These are phyloP conservation scores for Diuraphis noxia DNA, from an alignment of 1,140 invertebrate species.

Conservation along the genomic window DNA sequence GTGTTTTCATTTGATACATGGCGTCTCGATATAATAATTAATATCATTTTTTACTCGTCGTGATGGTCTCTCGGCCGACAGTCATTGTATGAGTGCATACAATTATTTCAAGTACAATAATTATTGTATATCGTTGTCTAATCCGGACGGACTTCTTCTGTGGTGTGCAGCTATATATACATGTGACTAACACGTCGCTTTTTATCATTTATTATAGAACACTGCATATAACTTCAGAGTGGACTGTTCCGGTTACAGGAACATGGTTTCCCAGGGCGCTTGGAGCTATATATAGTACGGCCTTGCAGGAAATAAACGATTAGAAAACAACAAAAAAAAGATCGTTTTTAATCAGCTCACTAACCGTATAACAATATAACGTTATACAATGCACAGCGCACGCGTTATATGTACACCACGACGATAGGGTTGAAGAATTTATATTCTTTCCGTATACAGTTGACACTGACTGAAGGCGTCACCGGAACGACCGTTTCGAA, in stretches of 20 bases:
- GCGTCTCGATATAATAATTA: no score
- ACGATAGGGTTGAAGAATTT: not conserved
- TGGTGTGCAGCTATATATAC: no score
- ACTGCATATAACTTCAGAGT: not conserved
- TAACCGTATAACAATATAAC: not conserved
- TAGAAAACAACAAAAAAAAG: not conserved
- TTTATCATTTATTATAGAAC: no score
- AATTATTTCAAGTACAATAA: no score
- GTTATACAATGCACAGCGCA: not conserved
- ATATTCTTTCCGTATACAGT: not conserved
- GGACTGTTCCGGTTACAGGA: not conserved
- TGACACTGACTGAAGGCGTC: slow-evolving; percentile 45
- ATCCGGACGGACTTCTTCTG: no score
- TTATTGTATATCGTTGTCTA: no score
- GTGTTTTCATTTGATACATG: no score
- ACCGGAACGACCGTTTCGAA: slow-evolving; percentile 29
- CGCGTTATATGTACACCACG: not conserved
- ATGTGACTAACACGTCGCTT: no score
- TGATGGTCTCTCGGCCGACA: no score
- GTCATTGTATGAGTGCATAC: no score
- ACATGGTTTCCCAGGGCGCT: not conserved
- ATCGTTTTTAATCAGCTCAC: not conserved
- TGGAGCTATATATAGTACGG: no score
- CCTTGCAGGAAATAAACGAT: not conserved
- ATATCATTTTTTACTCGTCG: no score